Percentiles rank a stretch among this genome's conserved stretches.
Evolutionary conservation across 2,888 invertebrate genomes (phyloP).

Genomic region (Papilio protenor): DNA sequence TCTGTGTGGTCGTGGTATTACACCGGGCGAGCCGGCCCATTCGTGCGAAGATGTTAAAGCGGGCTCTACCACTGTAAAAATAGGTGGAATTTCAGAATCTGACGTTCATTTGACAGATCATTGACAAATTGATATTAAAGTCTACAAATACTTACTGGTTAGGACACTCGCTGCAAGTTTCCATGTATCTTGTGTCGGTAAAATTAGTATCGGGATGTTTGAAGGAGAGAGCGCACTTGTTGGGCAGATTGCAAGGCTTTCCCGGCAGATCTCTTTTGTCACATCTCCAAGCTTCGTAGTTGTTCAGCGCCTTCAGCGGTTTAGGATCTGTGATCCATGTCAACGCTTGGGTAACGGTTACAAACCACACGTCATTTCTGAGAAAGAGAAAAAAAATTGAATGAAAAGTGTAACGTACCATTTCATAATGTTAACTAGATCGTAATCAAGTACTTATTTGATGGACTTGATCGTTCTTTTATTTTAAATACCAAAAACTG

Average conservation of each 20-base stretch:
- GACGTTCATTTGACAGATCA: too few species aligned
- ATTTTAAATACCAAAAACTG: background rate
- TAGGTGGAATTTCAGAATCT: too few species aligned
- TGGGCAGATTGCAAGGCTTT: conserved; percentile 91
- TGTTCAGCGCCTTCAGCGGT: conserved; percentile 86
- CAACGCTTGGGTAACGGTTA: conserved; percentile 94
- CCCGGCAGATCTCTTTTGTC: conserved; percentile 88
- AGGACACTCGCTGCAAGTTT: conserved; percentile 94
- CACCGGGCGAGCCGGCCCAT: too few species aligned
- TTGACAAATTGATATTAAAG: too few species aligned
- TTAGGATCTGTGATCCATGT: conserved; percentile 96
- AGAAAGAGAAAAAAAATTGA: conserved; percentile 45
- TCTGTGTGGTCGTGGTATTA: too few species aligned
- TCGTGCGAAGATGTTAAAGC: too few species aligned
- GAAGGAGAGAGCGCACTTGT: conserved; percentile 93
- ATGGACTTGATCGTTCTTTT: background rate
- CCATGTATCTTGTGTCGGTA: conserved; percentile 93
- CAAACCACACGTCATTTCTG: conserved; percentile 94
- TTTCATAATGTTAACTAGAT: too few species aligned
- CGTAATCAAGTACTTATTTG: too few species aligned
- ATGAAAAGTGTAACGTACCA: background rate
- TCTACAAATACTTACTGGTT: too few species aligned
- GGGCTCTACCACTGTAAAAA: too few species aligned
- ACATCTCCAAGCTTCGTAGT: conserved; percentile 93
- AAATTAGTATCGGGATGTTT: conserved; percentile 90